These are phyloP conservation scores for Acrossocheilus wenchowensis DNA, from an alignment of 2,797 vertebrate genomes.

Conservation along the genomic window DNA sequence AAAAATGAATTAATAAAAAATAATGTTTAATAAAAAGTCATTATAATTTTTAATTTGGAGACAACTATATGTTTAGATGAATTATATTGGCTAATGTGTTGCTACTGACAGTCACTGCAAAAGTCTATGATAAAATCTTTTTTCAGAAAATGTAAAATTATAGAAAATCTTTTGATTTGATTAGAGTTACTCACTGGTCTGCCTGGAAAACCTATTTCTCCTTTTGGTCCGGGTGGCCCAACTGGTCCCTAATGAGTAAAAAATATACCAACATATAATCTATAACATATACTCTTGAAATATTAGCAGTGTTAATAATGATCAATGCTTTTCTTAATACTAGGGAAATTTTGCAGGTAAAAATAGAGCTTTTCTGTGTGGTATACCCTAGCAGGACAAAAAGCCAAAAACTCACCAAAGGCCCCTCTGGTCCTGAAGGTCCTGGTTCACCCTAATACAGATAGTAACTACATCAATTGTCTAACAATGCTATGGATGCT, in stretches of 20 bases:
- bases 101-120: not conserved
- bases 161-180: not conserved
- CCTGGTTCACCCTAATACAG: slow-evolving; percentile 53
- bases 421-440: slow-evolving; percentile 46
- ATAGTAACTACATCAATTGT: slow-evolving; percentile 3
- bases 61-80: not conserved
- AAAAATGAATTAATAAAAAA: not conserved
- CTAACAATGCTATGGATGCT: not conserved
- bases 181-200: slow-evolving; percentile 82
- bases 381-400: not conserved
- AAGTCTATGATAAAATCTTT: not conserved
- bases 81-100: not conserved
- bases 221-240: slow-evolving; percentile 82
- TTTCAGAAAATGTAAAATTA: not conserved
- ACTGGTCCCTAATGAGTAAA: slow-evolving; percentile 65
- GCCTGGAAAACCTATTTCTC: slow-evolving; percentile 92
- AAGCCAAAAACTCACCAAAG: slow-evolving; percentile 40
- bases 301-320: not conserved
- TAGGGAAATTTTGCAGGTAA: not conserved
- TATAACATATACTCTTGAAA: not conserved
- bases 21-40: not conserved
- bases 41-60: not conserved
- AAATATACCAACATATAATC: slow-evolving; percentile 3
- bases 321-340: not conserved
- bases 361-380: not conserved